Evolutionary conservation across 1,140 invertebrate species (phyloP), one percentile per base, ranked within the genome.

Genomic region (Drosophila sulfurigaster): DNA sequence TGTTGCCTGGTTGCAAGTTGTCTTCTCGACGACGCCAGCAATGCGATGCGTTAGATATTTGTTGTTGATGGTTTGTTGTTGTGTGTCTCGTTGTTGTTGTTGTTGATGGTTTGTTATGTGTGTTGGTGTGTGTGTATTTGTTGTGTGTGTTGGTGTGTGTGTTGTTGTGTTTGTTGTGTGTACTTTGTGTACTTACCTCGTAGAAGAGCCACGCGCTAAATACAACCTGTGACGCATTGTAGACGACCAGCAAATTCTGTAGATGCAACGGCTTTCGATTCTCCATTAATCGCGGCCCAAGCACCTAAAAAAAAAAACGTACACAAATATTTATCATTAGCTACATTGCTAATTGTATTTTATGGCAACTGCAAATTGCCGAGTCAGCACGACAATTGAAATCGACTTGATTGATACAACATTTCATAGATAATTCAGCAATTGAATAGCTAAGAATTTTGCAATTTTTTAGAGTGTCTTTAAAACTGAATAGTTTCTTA

Each of bases 201-300:
- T 96, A 94, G 93, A 97, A 97, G 46, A 98, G 93, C 95, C 96
- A 98, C 52, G 94, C 93, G 81, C 96, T 97, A 88, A 98, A 96
- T 85, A 97, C 81, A 57, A 98, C 96, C 95, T 98, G 96, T 76
- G 96, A 94, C 65, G 96, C 94, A 94, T 99, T 98, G 93, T 99
- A 99, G 56, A 94, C 93, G 90, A 98, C 95, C 77, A 98, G 94
- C 28, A 96, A 93, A 72, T 95, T 95, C 78, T 97, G 95, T 15
- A 98, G 94, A 74, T 98, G 95, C 90, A 96, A 96, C 3, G 97
- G 96, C 93, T 97, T 96, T 79, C 97, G 94, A 91, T 97, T 95
- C 92, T 97, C 96, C 98, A 99, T 99, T 54, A 96, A 93, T 85
- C 95, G 95, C 51, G 97, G 97, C 8, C 97, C 97, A 59, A 94